These are phyloP conservation scores for Sinodicranocentrus sp. DNA, from an alignment of 2,888 invertebrate genomes.

Conservation along the genomic window DNA sequence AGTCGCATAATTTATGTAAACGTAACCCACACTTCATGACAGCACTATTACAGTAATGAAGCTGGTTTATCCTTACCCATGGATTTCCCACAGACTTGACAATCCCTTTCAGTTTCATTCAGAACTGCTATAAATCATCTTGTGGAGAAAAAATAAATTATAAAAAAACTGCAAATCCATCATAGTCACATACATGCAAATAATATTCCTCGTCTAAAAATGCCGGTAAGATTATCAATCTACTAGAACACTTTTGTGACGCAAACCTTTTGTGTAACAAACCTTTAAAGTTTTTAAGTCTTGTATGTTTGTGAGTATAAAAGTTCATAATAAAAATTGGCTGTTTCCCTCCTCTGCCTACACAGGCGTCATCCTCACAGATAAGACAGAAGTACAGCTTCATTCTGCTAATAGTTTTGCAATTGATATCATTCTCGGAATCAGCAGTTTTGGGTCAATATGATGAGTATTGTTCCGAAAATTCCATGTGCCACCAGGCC, in stretches of 20 bases:
- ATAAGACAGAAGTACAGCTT: too few relatives aligned
- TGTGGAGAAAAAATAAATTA: background rate
- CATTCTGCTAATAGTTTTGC: background rate
- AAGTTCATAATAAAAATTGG: too few relatives aligned
- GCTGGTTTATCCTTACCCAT: background rate
- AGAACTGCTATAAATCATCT: constrained; percentile 25
- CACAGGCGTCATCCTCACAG: too few relatives aligned
- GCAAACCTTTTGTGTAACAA: too few relatives aligned
- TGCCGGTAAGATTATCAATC: constrained; percentile 7
- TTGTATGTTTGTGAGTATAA: too few relatives aligned
- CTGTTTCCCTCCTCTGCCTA: too few relatives aligned
- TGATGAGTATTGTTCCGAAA: constrained; percentile 48
- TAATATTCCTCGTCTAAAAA: background rate
- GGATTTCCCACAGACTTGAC: background rate
- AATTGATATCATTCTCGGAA: background rate
- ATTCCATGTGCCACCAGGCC: constrained; percentile 20
- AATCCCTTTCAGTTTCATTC: constrained; percentile 16
- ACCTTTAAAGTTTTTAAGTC: too few relatives aligned
- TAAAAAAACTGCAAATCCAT: background rate
- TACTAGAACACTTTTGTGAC: too few relatives aligned
- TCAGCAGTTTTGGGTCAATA: constrained; percentile 33
- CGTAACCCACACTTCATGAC: background rate
- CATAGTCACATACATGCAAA: background rate
- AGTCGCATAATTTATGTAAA: background rate
- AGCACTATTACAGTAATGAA: background rate